Conservation (phyloP, 2,888 invertebrate genomes). For the Lithodes maja region DNA sequence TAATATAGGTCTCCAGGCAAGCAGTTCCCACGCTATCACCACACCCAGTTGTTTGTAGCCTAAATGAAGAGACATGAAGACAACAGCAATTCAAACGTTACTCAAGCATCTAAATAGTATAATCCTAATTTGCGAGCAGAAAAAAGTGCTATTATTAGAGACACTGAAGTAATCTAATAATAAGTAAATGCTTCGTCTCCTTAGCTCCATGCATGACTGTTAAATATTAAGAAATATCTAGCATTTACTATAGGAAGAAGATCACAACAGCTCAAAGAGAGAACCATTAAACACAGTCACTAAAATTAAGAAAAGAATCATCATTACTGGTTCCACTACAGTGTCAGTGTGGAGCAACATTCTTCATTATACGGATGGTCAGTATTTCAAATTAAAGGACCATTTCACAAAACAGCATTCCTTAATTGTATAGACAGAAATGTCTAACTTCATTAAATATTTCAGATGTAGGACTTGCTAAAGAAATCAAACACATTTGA, state of each 20-base stretch:
- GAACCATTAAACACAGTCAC: conserved; percentile 50
- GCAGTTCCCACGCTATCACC: conserved; percentile 41
- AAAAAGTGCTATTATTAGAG: conserved; percentile 40
- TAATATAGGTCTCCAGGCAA: conserved; percentile 15
- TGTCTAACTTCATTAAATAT: not conserved
- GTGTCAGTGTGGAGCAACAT: not conserved
- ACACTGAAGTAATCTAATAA: conserved; percentile 46
- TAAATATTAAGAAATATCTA: conserved; percentile 45
- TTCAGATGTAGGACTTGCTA: not conserved
- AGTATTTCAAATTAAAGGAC: not conserved
- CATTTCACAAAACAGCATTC: not conserved
- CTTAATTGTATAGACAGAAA: not conserved
- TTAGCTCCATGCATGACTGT: conserved; percentile 45
- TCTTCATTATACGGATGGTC: not conserved
- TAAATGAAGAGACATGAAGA: conserved; percentile 69
- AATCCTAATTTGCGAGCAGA: conserved; percentile 56
- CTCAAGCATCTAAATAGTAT: conserved; percentile 64
- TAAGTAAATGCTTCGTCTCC: conserved; percentile 26
- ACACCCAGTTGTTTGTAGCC: conserved; percentile 55
- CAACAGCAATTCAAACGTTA: conserved; percentile 67
- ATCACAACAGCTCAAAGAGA: conserved; percentile 42
- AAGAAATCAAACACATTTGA: too few species aligned
- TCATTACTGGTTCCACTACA: not conserved
- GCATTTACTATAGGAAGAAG: conserved; percentile 33
- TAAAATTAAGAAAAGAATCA: conserved; percentile 35